A percentile compares a stretch with the other conserved stretches of the same genome.
Evolutionary conservation across 2,888 invertebrate genomes (phyloP).

Genomic region (Nomada hirtipes): DNA sequence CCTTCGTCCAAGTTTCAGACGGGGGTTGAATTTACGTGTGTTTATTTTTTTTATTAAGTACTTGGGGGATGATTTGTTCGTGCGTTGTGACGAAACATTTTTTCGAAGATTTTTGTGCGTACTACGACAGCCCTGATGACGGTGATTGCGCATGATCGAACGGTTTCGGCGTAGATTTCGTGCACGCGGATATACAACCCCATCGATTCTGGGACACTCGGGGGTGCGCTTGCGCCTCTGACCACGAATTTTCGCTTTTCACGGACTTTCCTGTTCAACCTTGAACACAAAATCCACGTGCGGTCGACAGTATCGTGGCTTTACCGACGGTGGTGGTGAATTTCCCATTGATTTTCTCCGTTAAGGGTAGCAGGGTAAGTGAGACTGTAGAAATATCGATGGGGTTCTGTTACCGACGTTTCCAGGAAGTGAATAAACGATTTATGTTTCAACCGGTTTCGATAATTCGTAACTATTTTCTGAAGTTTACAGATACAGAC

Average conservation of each 20-base stretch:
- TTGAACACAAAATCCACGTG: not conserved
- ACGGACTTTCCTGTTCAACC: not conserved
- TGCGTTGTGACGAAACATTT: not conserved
- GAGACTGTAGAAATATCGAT: slow-evolving; percentile 3
- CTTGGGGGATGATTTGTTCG: not conserved
- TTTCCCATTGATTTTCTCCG: slow-evolving; percentile 9
- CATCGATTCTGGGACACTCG: slow-evolving; percentile 67
- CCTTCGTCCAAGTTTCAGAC: no score
- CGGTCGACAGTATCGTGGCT: not conserved
- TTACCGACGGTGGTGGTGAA: slow-evolving; percentile 59
- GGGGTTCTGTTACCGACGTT: slow-evolving; percentile 15
- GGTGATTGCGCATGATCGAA: slow-evolving; percentile 58
- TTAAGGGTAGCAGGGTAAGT: not conserved
- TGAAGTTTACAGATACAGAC: not conserved
- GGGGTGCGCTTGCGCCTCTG: slow-evolving; percentile 62
- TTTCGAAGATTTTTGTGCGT: not conserved
- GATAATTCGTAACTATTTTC: not conserved
- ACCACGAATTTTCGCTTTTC: slow-evolving; percentile 36
- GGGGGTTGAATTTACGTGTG: no score
- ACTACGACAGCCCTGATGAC: slow-evolving; percentile 47
- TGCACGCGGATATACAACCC: slow-evolving; percentile 40
- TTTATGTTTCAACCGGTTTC: not conserved
- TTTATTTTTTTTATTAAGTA: no score
- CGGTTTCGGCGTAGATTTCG: slow-evolving; percentile 37
- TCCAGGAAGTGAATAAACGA: not conserved